Evolutionary conservation across 2,888 invertebrate species (phyloP), one percentile per base, ranked within the genome.

Genomic region (Dorcus hopei): DNA sequence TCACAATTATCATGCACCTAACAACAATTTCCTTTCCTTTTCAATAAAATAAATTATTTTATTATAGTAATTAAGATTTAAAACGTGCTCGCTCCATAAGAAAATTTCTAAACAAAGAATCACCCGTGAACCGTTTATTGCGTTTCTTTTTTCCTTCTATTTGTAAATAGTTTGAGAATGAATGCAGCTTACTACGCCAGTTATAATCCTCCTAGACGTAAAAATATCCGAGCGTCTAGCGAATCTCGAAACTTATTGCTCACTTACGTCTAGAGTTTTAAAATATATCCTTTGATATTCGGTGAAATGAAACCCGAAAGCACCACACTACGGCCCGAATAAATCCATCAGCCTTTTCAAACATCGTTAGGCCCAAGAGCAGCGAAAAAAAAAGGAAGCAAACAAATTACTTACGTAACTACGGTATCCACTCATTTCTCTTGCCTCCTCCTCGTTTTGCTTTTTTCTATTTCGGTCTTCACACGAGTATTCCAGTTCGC

Each of bases 401-500:
- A 49, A 49, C 14, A 38, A 56, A 52, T 53, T 62, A 71, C 71
- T 71, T 66, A 71, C 71, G 64, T 71, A 71, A 65, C 68, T 70
- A 56, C 68, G 65, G 59, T 68, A 71, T 64, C 65, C 65, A 58
- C 71, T 72, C 71, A 72, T 72, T 59, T 42, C 50, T 39, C 51
- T 54, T 52, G 40, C 26, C 19, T 19, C 19, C 19, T 33, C 26
- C 26, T 33, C 26, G 26, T 33, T 33, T 33, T 33, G 1, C 3
- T 7, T 33, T 33, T 7, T 33, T 33, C 26, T 33, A 33, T 33
- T 33, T 33, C 26, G 26, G 26, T 33, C 26, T 33, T 33, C 26
- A 33, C 26, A 33, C 26, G 43, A 47, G 16, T 55, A 42, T 51
- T 47, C 54, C 41, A 49, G 51, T 47, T 49, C 45, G 49, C 38